A percentile compares a stretch with the other conserved stretches of the same genome.
Conservation (phyloP, 2,888 invertebrate species). For the Tetranychus piercei region DNA sequence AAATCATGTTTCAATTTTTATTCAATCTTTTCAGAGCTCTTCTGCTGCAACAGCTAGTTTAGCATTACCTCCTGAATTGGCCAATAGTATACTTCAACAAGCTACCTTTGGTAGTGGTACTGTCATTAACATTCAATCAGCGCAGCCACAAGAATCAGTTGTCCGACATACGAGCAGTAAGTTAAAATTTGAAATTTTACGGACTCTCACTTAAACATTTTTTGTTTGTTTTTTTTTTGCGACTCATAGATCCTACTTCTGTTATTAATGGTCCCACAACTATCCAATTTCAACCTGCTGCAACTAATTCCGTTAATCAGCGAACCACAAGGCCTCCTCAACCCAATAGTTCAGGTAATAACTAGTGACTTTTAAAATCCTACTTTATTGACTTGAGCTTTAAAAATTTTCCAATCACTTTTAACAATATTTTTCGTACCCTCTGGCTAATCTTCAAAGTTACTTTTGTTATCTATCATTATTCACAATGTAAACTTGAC, state of each 20-base stretch:
- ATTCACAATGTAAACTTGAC: no score
- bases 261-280: constrained; percentile 14
- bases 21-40: constrained; percentile 40
- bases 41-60: constrained; percentile 73
- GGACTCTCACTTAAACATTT: neutral
- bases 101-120: neutral
- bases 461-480: no score
- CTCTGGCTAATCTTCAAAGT: no score
- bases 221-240: neutral
- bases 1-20: neutral
- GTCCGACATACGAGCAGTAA: constrained; percentile 19
- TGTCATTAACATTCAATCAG: constrained; percentile 3
- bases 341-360: neutral
- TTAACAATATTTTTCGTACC: no score
- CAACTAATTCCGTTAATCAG: constrained; percentile 4
- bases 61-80: constrained; percentile 59
- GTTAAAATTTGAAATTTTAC: neutral
- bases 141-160: constrained; percentile 14
- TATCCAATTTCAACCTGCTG: constrained; percentile 17
- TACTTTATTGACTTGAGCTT: no score
- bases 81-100: constrained; percentile 44
- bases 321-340: constrained; percentile 6
- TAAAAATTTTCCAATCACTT: no score
- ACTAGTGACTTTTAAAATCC: neutral
- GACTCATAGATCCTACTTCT: neutral